Base-by-base conservation (phyloP, 2,113 vertebrate genomes). In the Tinamus guttatus region DNA sequence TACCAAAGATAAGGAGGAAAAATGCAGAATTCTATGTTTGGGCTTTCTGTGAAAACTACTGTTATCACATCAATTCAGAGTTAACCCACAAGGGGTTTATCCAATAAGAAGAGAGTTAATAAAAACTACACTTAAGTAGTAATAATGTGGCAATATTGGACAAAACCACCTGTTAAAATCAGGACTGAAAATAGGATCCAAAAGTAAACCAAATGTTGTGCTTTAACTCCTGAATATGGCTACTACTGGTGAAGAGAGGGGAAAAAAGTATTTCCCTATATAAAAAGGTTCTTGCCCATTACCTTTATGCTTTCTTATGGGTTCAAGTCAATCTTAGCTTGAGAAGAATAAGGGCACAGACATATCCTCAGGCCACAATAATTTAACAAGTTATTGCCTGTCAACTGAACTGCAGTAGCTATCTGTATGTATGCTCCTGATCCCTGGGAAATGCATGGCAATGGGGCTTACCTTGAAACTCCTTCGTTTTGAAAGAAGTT, bases 291-390 rank as follows among this genome's bases (percentile, higher is more conserved):
- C 64, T 87, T 89, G 27, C 16, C 47, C 34, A 17, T 32, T 79
- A 69, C 43, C 27, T 93, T 89, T 49, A 45, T 0, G 1, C 4
- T 34, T 41, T 43, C 32, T 74, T 30, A 65, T n/a, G 40, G 20
- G 43, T 18, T 43, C 27, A 77, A 74, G 14, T 65, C 45, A 76
- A 45, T 41, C 32, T 92, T 56, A 77, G 84, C 51, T 74, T 85
- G 64, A 93, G 45, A 64, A 73, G 59, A 87, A 87, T 90, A 85
- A 87, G 49, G 63, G 75, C 67, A 93, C 71, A 93, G 81, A 77
- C 75, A 91, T 87, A 73, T 38, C 43, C 43, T 91, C 75, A 77
- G 80, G 63, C 87, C 68, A 85, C 0, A 1, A 27, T 27, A 85
- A 91, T 68, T 71, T 79, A 80, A 85, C 74, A 73, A 87, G 90